Percentiles rank a stretch among this genome's conserved stretches.
Evolutionary conservation across 2,888 invertebrate genomes (phyloP).

Genomic region (Tromatobia lineatoria): DNA sequence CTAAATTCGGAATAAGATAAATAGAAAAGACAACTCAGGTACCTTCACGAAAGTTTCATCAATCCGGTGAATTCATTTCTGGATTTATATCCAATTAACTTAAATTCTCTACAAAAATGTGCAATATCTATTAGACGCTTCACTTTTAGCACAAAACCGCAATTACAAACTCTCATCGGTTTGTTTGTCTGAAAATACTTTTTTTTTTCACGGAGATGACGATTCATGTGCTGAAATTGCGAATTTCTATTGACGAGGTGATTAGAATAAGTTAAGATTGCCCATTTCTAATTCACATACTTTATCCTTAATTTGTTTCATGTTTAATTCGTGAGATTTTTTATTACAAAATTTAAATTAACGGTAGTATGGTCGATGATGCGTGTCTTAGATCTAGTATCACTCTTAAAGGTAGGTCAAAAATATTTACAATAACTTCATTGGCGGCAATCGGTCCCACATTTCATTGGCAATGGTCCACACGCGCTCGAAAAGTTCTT

Average conservation of each 20-base stretch:
- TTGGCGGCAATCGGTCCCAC: constrained; percentile 43
- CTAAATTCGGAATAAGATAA: constrained; percentile 13
- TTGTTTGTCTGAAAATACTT: neutral
- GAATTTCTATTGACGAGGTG: neutral
- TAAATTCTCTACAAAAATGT: neutral
- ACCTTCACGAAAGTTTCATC: constrained; percentile 30
- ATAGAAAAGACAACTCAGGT: constrained; percentile 1
- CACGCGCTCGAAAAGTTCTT: constrained; percentile 21
- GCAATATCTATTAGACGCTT: neutral
- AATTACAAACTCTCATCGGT: neutral
- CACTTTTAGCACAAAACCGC: neutral
- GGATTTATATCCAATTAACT: constrained; percentile 36
- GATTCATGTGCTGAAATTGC: neutral
- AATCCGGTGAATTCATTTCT: constrained; percentile 49
- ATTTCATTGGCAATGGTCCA: constrained; percentile 50
- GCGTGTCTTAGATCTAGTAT: constrained; percentile 68
- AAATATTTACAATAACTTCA: constrained; percentile 66
- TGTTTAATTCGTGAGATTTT: constrained; percentile 42
- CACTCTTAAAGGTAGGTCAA: constrained; percentile 68
- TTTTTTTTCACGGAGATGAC: neutral
- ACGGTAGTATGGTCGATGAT: constrained; percentile 31
- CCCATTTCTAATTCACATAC: constrained; percentile 5
- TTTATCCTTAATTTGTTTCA: too few relatives aligned
- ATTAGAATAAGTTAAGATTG: neutral
- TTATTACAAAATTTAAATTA: constrained; percentile 45